Base-by-base conservation (phyloP, 2,113 vertebrate species). In the Origma solitaria region DNA sequence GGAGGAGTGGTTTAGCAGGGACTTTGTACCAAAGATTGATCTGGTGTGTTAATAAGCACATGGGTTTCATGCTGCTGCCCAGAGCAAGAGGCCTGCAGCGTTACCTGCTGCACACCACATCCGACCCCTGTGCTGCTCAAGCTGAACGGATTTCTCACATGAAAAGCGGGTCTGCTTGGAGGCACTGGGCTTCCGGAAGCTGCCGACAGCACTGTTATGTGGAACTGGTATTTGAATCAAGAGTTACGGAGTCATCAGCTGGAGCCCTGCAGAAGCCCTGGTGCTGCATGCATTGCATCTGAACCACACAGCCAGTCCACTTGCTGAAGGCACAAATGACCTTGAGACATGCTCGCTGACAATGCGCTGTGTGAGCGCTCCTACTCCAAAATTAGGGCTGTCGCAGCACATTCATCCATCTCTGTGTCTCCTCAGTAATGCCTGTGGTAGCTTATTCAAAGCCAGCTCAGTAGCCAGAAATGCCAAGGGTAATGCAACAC, bases 361-460 rank as follows among this genome's bases (percentile, higher is more conserved):
- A 70, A 8, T 0, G 6, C 0, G 2, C 78, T 62, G 13, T 19
- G 15, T 2, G 3, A 64, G 40, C 0, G 0, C 53, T 92, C 82
- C 40, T 14, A 8, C 51, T 92, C 71, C 64, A 78, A 64, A 88
- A 73, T 83, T 47, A 70, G 68, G 58, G 62, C 82, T 81, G 71
- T 65, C 4, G 0, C 84, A 45, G 65, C 86, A 42, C 22, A n/a
- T 56, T 79, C 2, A 1, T 30, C 71, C 35, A 49, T 72, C 66
- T 68, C 81, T 3, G 14, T 25, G 16, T 66, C 62, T 89, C 42
- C 70, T 89, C 66, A 49, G 49, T 37, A 71, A 60, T 10, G 73
- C 53, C 45, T 64, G 33, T 6, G 50, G 78, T 47, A 77, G 82
- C 35, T 90, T 33, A 12, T 8, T 71, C 64, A 40, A 72, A 92